These are phyloP conservation scores for Mesochorus sp. DNA, from an alignment of 2,888 invertebrate genomes.

Conservation along the genomic window DNA sequence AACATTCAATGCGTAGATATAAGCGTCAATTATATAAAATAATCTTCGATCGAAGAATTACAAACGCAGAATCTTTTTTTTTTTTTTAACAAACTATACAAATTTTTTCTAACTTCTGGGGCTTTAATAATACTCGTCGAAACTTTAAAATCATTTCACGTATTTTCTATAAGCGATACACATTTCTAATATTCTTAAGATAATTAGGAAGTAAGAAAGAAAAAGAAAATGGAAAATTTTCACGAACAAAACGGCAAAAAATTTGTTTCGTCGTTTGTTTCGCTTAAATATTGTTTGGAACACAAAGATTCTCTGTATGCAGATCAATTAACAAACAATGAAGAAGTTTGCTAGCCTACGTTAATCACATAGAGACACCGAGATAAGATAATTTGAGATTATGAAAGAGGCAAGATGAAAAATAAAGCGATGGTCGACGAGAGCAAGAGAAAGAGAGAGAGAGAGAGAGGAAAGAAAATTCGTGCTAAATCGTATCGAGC, in stretches of 20 bases:
- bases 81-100: not conserved
- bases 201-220: too few species aligned
- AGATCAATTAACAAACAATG: slow-evolving; percentile 13
- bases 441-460: slow-evolving; percentile 9
- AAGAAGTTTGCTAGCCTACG: slow-evolving; percentile 21
- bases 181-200: not conserved
- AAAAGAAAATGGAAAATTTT: too few species aligned
- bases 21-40: too few species aligned
- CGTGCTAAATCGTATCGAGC: too few species aligned
- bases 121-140: too few species aligned
- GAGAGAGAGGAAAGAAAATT: slow-evolving; percentile 1
- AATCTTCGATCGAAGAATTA: not conserved
- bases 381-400: slow-evolving; percentile 43
- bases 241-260: too few species aligned
- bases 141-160: not conserved
- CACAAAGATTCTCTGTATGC: not conserved
- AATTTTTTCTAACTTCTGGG: not conserved
- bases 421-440: not conserved
- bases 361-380: slow-evolving; percentile 45
- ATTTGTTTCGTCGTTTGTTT: slow-evolving; percentile 5
- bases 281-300: slow-evolving; percentile 16
- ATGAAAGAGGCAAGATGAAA: slow-evolving; percentile 4
- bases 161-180: not conserved
- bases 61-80: not conserved
- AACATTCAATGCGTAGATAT: too few species aligned